A percentile compares a stretch with the other conserved stretches of the same genome.
phyloP scores from a whole-genome alignment of 2,797 vertebrate species.

The Microctenopoma steveboyesi region DNA sequence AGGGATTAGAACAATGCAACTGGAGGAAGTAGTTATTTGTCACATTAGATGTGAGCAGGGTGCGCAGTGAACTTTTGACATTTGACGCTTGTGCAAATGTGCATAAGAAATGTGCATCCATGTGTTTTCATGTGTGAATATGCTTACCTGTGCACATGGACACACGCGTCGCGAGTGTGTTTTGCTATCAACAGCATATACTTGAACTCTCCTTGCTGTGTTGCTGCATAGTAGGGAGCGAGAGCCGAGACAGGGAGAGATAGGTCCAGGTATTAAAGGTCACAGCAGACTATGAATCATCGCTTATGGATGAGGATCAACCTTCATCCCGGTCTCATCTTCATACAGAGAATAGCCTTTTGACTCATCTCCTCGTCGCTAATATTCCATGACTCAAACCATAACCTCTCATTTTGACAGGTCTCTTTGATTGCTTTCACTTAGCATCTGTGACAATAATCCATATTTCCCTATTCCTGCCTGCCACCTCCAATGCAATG shows the following conservation, averaged over 20 bases:
- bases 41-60: constrained; percentile 77
- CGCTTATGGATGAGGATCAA: constrained; percentile 74
- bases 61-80: constrained; percentile 81
- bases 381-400: constrained; percentile 56
- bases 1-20: constrained; percentile 84
- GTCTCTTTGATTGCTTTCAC: constrained; percentile 62
- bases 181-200: constrained; percentile 24
- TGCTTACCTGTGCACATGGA: constrained; percentile 6
- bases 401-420: constrained; percentile 59
- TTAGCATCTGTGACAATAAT: constrained; percentile 66
- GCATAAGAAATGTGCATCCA: constrained; percentile 32
- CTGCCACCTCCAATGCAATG: constrained; percentile 34
- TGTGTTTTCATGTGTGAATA: constrained; percentile 12
- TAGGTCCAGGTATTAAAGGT: constrained; percentile 75
- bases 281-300: constrained; percentile 76
- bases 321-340: constrained; percentile 77
- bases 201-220: constrained; percentile 68
- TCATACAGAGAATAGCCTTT: constrained; percentile 69
- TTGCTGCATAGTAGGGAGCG: constrained; percentile 32
- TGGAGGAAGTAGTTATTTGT: constrained; percentile 82
- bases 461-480: constrained; percentile 60
- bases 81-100: constrained; percentile 54
- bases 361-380: constrained; percentile 59
- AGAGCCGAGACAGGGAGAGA: constrained; percentile 35
- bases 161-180: background rate